Percentiles rank a stretch among this genome's conserved stretches.
Evolutionary conservation across 2,113 vertebrate species (phyloP).

Genomic region (Cisticola juncidis): DNA sequence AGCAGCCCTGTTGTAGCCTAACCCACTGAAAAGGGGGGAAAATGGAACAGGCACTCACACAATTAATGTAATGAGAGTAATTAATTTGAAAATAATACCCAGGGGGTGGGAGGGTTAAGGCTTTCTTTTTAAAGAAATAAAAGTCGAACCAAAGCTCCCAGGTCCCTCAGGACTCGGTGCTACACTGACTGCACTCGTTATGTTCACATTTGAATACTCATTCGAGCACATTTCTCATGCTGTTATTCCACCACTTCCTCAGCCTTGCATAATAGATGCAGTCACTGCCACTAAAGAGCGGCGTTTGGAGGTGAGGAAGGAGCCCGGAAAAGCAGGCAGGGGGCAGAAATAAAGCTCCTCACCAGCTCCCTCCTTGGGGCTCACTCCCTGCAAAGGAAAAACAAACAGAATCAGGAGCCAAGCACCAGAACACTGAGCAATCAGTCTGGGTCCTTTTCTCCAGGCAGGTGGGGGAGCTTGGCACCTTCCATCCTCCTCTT

Average conservation of each 20-base stretch:
- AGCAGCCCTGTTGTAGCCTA: slow-evolving; percentile 50
- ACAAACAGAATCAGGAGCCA: not conserved
- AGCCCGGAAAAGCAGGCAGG: not conserved
- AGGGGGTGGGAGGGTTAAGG: slow-evolving; percentile 56
- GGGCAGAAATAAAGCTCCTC: slow-evolving; percentile 29
- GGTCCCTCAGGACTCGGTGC: slow-evolving; percentile 61
- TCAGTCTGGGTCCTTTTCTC: not conserved
- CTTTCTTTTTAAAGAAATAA: slow-evolving; percentile 43
- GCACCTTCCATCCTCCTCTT: not conserved
- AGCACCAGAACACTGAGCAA: not conserved
- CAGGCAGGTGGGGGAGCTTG: not conserved
- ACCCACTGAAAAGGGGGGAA: slow-evolving; percentile 24
- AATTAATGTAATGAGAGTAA: slow-evolving; percentile 66
- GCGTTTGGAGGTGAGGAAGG: slow-evolving; percentile 48
- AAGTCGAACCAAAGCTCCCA: slow-evolving; percentile 50
- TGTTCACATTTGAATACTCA: slow-evolving; percentile 70
- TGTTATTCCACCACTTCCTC: slow-evolving; percentile 64
- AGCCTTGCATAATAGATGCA: slow-evolving; percentile 61
- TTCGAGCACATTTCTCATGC: slow-evolving; percentile 62
- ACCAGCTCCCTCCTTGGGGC: not conserved
- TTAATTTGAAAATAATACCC: slow-evolving; percentile 65
- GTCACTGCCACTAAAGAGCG: slow-evolving; percentile 59
- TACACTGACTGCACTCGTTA: slow-evolving; percentile 67
- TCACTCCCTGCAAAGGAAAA: not conserved
- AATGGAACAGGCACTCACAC: slow-evolving; percentile 46